Base-by-base conservation (phyloP, 2,888 invertebrate genomes). In the Drosophila stalkeri region DNA sequence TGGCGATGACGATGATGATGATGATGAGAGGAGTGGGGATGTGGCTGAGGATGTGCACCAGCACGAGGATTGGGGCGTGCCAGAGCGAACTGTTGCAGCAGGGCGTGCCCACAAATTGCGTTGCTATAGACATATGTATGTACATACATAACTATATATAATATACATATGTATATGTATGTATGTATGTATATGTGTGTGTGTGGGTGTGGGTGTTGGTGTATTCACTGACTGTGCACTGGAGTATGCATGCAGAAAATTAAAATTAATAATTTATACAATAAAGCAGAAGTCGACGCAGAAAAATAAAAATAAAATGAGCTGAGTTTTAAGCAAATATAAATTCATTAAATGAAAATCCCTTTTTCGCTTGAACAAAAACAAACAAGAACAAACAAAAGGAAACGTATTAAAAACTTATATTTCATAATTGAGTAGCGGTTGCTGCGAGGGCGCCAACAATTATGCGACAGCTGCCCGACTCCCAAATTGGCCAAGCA, bases 211-310 rank as follows among this genome's bases (percentile, higher is more conserved):
- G 52, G 33, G 54, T 66, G 59, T 57, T 57, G 37, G 69, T 62
- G 71, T 71, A 52, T 66, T 31, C 41, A 63, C 51, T 62, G 71
- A 12, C 60, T 81, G 88, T 81, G 83, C 83, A 80, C 62, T 79
- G 86, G 80, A 85, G 80, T 88, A 86, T 87, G 91, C 91, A 91
- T 91, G 91, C 91, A 90, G 90, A 91, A 91, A 91, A 91, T 91
- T 91, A 91, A 91, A 91, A 91, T 91, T 91, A 91, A 91, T 91
- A 91, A 91, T 91, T 91, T 88, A 91, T 91, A 85, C 82, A 81
- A 80, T 86, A 81, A 83, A 88, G 63, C 61, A 73, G 43, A 55
- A 60, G 68, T 56, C 49, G 62, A 31, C 55, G 54, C 16, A 5
- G 20, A 33, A 57, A 20, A 12, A 61, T 4, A 27, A 31, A 59